A percentile compares a stretch with the other conserved stretches of the same genome.
phyloP scores from a whole-genome alignment of 2,888 invertebrate genomes.

The Sinopyrophorus schimmeli region DNA sequence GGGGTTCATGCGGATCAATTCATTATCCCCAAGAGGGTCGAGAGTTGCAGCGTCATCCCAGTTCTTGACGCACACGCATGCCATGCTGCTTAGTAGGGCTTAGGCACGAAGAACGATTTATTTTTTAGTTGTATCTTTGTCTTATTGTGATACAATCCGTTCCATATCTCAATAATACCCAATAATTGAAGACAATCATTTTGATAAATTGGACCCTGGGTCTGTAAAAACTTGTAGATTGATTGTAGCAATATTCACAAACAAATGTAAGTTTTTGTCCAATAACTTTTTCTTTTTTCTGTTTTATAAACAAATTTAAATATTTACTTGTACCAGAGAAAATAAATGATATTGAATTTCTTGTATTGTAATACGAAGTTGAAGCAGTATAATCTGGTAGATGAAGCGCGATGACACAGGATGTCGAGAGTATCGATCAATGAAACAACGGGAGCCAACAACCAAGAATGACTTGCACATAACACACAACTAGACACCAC shows the following conservation, averaged over 20 bases:
- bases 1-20: slow-evolving; percentile 54
- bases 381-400: slow-evolving; percentile 34
- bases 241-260: no score
- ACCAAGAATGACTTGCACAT: slow-evolving; percentile 56
- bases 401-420: slow-evolving; percentile 50
- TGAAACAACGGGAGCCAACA: slow-evolving; percentile 53
- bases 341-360: slow-evolving; percentile 29
- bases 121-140: slow-evolving; percentile 20
- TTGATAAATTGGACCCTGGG: no score
- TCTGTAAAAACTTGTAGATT: no score
- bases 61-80: slow-evolving; percentile 29
- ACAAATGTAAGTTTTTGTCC: no score
- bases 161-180: no score
- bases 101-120: slow-evolving; percentile 25
- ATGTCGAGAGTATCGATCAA: slow-evolving; percentile 54
- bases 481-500: slow-evolving; percentile 53
- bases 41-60: slow-evolving; percentile 51
- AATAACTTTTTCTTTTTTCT: no score
- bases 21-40: slow-evolving; percentile 53
- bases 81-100: slow-evolving; percentile 20
- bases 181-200: no score
- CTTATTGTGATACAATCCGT: no score
- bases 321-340: not conserved
- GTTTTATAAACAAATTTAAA: no score
- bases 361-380: slow-evolving; percentile 21